Base-by-base conservation (phyloP, 2,888 invertebrate species). In the Synergus itoensis region DNA sequence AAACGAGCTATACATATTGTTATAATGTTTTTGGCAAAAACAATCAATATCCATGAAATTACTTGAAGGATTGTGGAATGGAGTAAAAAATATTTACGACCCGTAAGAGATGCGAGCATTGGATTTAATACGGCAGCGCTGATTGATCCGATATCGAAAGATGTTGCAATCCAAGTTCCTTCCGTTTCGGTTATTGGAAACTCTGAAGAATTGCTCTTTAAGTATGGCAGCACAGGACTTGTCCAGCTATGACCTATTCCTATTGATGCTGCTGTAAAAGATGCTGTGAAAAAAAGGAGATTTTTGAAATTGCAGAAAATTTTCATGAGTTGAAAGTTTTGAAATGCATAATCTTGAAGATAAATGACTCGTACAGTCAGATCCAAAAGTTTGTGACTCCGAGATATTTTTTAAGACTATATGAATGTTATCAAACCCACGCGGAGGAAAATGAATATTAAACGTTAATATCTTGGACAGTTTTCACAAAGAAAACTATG, bases 1-100 rank as follows among this genome's bases (percentile, higher is more conserved):
- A 93, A 90, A 43, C 93, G 88, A 0, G 93, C 93, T 14, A 90
- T 78, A 83, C 91, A 92, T 2, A 93, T 87, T 21, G 88, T 83
- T 3, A 73, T 73, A 64, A 87, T 86, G 43, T 86, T 86, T 1
- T 77, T 82, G 0, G 89, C 88, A 1, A 84, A 86, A 40, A 90
- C 87, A 14, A 90, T 89, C 3, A 90, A 81, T 57, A 88, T 85
- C 91, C 91, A 89, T 43, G 89, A 88, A 12, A 85, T 84, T n/a
- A 89, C 79, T 79, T 89, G 88, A 16, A 90, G 89, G 4, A 45
- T 4, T 11, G 45, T 1, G 14, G 45, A 45, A 14, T 7, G 83
- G 60, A 90, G 81, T 3, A 91, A 82, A 0, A 89, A 87, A 57
- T 79, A 79, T 76, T 90, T 91, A 12, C 91, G 86, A 2, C 91